Evolutionary conservation across 2,888 invertebrate genomes (phyloP), one percentile per base, ranked within the genome.

Genomic region (Steromphala cineraria): DNA sequence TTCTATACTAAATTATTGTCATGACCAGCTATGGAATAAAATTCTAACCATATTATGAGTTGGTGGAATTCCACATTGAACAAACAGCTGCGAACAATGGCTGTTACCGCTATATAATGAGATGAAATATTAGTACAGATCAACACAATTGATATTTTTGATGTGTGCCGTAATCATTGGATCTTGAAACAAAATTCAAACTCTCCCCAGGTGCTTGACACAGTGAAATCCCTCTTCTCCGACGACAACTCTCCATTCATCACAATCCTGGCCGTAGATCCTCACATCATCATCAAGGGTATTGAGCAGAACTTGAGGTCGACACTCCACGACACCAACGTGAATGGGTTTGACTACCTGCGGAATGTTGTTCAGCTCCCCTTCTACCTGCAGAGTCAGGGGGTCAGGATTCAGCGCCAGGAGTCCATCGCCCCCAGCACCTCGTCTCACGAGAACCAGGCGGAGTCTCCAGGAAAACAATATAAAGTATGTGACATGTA

Each of bases 361-460:
- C 95, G 97, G 84, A 99, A 99, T 93, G 96, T 99, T 95, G 98
- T 99, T 31, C 99, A 99, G 93, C 95, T 99, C 90, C 99, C 99
- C 0, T 99, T 99, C 94, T 99, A 98, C 94, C 95, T 99, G 81
- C 99, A 99, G 94, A 99, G 98, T 94, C 56, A 56, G 19, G 98
- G 98, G 13, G 94, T 99, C 82, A 95, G 98, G 0, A 97, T 89
- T 15, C 90, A 85, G 74, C 78, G 81, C 19, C 78, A 71, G 24
- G 85, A 85, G 2, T 53, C 53, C 4, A 55, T 76, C 19, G 75
- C 21, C 21, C 52, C 52, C 13, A 74, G 71, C 17, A 46, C 10
- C 19, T 53, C 52, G 24, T 28, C 21, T 21, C 75, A 53, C 46
- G 53, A 75, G 53, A 53, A 75, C 46, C 75, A 80, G 40, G 55